Evolutionary conservation across 2,797 vertebrate genomes (phyloP).

Genomic region (Melanotaenia boesemani): DNA sequence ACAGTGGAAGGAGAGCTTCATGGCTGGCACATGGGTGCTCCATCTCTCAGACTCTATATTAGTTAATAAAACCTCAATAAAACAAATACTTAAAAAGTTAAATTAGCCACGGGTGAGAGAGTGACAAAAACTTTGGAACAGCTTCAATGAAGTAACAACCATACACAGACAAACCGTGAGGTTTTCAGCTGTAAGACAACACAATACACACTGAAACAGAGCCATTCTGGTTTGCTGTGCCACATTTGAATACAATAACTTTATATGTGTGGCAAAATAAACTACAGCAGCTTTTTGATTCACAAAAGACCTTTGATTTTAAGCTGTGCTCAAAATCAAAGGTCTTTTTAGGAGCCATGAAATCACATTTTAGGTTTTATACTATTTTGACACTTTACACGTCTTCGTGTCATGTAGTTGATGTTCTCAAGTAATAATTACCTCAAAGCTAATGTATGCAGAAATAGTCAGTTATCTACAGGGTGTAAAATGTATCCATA

Average conservation of each 20-base stretch:
- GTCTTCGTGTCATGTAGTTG: slow-evolving; percentile 10
- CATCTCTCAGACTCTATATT: slow-evolving; percentile 66
- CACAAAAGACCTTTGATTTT: no score
- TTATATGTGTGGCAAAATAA: slow-evolving; percentile 8
- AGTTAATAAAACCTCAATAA: slow-evolving; percentile 81
- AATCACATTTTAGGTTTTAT: slow-evolving; percentile 5
- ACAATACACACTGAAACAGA: slow-evolving; percentile 2
- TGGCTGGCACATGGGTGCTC: slow-evolving; percentile 47
- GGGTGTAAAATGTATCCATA: slow-evolving; percentile 45
- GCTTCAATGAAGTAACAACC: slow-evolving; percentile 38
- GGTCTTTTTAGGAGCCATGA: not conserved
- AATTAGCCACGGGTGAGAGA: slow-evolving; percentile 60
- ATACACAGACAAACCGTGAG: not conserved
- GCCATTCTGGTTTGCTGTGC: slow-evolving; percentile 5
- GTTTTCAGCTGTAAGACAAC: slow-evolving; percentile 30
- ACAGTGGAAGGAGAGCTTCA: slow-evolving; percentile 47
- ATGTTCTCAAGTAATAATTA: slow-evolving; percentile 33
- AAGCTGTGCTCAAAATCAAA: not conserved
- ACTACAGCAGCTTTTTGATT: not conserved
- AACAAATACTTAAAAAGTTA: slow-evolving; percentile 67
- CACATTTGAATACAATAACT: slow-evolving; percentile 15
- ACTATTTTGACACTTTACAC: slow-evolving; percentile 9
- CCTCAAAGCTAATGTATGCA: slow-evolving; percentile 5
- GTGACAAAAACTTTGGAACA: slow-evolving; percentile 61
- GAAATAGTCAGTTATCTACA: slow-evolving; percentile 33